A percentile compares a stretch with the other conserved stretches of the same genome.
Conservation (phyloP, 2,888 invertebrate species). For the Cistogaster globosa region DNA sequence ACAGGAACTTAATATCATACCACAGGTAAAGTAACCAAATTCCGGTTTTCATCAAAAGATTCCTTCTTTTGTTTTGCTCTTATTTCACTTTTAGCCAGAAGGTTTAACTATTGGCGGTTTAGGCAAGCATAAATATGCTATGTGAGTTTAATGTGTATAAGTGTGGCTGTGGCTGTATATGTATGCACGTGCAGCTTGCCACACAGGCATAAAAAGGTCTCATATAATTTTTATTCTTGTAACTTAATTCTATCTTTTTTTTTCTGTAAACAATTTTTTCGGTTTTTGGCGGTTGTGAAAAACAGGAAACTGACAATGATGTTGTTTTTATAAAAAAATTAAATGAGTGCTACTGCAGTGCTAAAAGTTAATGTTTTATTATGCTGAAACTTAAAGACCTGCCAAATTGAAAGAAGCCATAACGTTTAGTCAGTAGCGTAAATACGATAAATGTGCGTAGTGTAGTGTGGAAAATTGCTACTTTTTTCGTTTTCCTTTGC, state of each 20-base stretch:
- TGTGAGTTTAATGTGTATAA: background rate
- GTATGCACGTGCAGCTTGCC: background rate
- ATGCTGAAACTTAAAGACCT: constrained; percentile 20
- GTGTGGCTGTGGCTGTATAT: background rate
- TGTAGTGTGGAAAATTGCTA: constrained; percentile 27
- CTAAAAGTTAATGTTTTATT: constrained; percentile 32
- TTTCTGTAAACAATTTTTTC: constrained; percentile 6
- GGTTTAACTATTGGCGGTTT: constrained; percentile 36
- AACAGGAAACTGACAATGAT: constrained; percentile 44
- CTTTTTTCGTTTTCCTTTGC: constrained; percentile 36
- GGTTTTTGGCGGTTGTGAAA: constrained; percentile 31
- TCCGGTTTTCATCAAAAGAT: constrained; percentile 52
- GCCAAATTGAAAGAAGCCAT: constrained; percentile 8
- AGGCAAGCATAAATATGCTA: background rate
- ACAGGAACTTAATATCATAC: background rate
- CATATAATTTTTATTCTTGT: constrained; percentile 44
- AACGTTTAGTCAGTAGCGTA: constrained; percentile 34
- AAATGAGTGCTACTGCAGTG: background rate
- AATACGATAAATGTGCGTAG: constrained; percentile 43
- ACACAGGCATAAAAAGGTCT: constrained; percentile 5
- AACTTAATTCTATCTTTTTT: constrained; percentile 49
- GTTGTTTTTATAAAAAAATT: constrained; percentile 6
- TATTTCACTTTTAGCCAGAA: constrained; percentile 32
- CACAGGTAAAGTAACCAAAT: constrained; percentile 54
- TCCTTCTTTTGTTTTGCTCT: background rate